Percentiles rank a stretch among this genome's conserved stretches.
These are phyloP conservation scores for Coreius guichenoti DNA, from an alignment of 2,797 vertebrate species.

Conservation along the genomic window DNA sequence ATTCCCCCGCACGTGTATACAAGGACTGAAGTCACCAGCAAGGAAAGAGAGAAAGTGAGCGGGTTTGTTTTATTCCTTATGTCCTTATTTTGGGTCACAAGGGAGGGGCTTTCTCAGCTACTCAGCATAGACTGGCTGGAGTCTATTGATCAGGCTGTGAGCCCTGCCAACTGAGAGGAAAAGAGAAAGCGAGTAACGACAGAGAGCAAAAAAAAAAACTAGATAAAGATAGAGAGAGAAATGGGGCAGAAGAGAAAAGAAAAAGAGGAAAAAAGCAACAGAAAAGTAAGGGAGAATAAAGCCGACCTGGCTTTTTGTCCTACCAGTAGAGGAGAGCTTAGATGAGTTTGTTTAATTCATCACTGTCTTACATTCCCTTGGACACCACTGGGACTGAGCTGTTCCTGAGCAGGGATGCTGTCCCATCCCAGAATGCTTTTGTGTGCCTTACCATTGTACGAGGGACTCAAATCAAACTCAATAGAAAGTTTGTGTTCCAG, in stretches of 20 bases:
- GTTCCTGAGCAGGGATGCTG: slow-evolving; percentile 29
- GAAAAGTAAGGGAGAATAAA: slow-evolving; percentile 58
- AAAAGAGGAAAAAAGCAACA: slow-evolving; percentile 50
- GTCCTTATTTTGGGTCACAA: slow-evolving; percentile 75
- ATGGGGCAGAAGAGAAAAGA: slow-evolving; percentile 42
- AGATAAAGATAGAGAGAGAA: slow-evolving; percentile 45
- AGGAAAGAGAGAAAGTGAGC: slow-evolving; percentile 44
- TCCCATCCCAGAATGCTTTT: slow-evolving; percentile 44
- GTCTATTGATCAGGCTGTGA: slow-evolving; percentile 78
- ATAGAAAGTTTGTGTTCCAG: slow-evolving; percentile 8
- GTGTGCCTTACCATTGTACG: slow-evolving; percentile 9
- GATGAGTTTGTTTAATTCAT: slow-evolving; percentile 62
- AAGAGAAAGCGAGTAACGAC: slow-evolving; percentile 48
- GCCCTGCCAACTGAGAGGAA: slow-evolving; percentile 71
- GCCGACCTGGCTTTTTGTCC: slow-evolving; percentile 56
- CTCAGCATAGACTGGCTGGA: slow-evolving; percentile 73
- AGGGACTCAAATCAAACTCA: slow-evolving; percentile 25
- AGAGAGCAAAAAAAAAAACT: slow-evolving; percentile 10
- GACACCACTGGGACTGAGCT: slow-evolving; percentile 51
- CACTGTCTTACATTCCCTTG: slow-evolving; percentile 51
- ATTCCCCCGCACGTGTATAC: slow-evolving; percentile 72
- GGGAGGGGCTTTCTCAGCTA: slow-evolving; percentile 62
- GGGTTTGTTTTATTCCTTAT: slow-evolving; percentile 69
- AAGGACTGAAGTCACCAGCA: slow-evolving; percentile 72
- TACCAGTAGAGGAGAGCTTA: slow-evolving; percentile 61